Evolutionary conservation across 2,888 invertebrate species (phyloP).

Genomic region (Argyra leucocephala): DNA sequence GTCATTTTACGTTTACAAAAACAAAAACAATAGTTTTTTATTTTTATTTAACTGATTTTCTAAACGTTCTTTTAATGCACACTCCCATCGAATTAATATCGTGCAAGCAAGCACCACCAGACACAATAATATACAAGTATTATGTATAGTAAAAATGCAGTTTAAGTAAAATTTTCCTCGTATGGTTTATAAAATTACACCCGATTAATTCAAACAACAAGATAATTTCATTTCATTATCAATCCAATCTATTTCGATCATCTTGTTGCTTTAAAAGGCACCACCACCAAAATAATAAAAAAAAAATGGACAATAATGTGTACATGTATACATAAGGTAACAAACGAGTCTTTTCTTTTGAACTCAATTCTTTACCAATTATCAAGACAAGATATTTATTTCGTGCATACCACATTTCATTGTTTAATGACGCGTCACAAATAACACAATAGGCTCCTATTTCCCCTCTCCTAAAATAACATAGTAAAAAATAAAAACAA

Average conservation of each 20-base stretch:
- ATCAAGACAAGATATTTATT: not conserved
- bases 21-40: too few species aligned
- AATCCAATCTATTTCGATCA: too few species aligned
- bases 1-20: too few species aligned
- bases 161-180: not conserved
- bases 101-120: not conserved
- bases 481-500: not conserved
- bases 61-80: too few species aligned
- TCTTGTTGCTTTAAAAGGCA: too few species aligned
- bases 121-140: not conserved
- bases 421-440: not conserved
- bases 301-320: not conserved
- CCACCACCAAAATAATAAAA: too few species aligned
- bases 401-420: conserved; percentile 6
- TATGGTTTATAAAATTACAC: not conserved
- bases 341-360: not conserved
- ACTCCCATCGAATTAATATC: too few species aligned
- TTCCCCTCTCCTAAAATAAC: too few species aligned
- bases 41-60: too few species aligned
- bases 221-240: too few species aligned
- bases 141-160: not conserved
- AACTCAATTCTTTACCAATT: not conserved
- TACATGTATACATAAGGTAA: not conserved
- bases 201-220: not conserved
- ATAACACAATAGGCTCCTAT: not conserved